These are phyloP conservation scores for Lerema accius DNA, from an alignment of 1,140 invertebrate genomes.

Conservation along the genomic window DNA sequence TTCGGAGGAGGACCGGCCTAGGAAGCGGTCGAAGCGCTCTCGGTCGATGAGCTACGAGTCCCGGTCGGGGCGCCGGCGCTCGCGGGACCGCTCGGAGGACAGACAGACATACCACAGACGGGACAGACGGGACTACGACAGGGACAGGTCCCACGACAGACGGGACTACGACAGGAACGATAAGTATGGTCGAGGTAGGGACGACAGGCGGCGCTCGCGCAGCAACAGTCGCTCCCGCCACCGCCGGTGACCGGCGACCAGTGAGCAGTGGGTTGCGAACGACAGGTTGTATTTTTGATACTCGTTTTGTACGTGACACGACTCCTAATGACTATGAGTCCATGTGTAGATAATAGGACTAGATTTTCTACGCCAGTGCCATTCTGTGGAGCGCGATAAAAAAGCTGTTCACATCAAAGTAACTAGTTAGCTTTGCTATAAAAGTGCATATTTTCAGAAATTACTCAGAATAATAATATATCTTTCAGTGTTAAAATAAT, in stretches of 20 bases:
- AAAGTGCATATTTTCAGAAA: no score
- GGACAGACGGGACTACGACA: constrained; percentile 64
- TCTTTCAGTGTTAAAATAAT: no score
- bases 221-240: constrained; percentile 62
- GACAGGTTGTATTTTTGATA: constrained; percentile 73
- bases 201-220: constrained; percentile 63
- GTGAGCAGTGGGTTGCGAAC: constrained; percentile 67
- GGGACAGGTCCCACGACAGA: constrained; percentile 41
- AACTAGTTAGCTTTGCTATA: no score
- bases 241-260: constrained; percentile 70
- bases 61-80: constrained; percentile 49
- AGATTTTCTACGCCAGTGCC: no score
- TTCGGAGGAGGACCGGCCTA: constrained; percentile 60
- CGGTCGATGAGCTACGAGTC: constrained; percentile 68
- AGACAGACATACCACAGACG: constrained; percentile 52
- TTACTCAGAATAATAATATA: no score
- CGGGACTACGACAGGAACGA: constrained; percentile 53
- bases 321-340: not conserved
- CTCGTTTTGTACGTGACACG: constrained; percentile 19
- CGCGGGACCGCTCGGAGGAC: constrained; percentile 57
- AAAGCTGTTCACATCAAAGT: no score
- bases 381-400: no score
- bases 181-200: constrained; percentile 54
- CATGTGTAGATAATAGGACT: no score
- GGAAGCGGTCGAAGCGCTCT: constrained; percentile 62